Evolutionary conservation across 1,140 invertebrate species (phyloP).

Genomic region (Cydia fagiglandana): DNA sequence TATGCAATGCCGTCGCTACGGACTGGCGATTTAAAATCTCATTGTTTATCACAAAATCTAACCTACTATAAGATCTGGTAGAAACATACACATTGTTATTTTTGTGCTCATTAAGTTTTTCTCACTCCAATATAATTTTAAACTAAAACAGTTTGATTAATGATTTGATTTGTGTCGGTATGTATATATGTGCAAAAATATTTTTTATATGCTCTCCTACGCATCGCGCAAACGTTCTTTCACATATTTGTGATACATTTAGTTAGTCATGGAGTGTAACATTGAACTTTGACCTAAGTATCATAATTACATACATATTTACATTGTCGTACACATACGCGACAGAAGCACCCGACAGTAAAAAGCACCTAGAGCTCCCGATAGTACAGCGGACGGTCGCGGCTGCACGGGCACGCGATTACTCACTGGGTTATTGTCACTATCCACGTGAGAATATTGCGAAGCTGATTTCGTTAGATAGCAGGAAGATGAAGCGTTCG

Average conservation of each 20-base stretch:
- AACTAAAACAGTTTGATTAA: conserved; percentile 20
- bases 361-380: conserved; percentile 76
- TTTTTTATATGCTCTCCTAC: conserved; percentile 23
- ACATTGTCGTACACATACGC: conserved; percentile 73
- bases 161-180: conserved; percentile 18
- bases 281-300: conserved; percentile 58
- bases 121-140: conserved; percentile 18
- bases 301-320: conserved; percentile 65
- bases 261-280: conserved; percentile 60
- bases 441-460: conserved; percentile 23
- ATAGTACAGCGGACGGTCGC: conserved; percentile 71
- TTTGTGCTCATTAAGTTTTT: conserved; percentile 59
- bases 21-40: conserved; percentile 70
- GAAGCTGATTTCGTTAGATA: background rate
- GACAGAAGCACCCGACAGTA: conserved; percentile 77
- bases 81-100: conserved; percentile 63
- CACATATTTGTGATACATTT: conserved; percentile 50
- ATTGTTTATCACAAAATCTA: conserved; percentile 76
- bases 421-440: conserved; percentile 20
- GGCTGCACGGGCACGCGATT: conserved; percentile 53
- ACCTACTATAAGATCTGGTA: conserved; percentile 72
- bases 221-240: conserved; percentile 26
- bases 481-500: conserved; percentile 16
- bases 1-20: conserved; percentile 53
- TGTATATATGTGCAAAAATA: conserved; percentile 14